Evolutionary conservation across 2,797 vertebrate genomes (phyloP), one percentile per base, ranked within the genome.

Genomic region (Gobio occitaniae): DNA sequence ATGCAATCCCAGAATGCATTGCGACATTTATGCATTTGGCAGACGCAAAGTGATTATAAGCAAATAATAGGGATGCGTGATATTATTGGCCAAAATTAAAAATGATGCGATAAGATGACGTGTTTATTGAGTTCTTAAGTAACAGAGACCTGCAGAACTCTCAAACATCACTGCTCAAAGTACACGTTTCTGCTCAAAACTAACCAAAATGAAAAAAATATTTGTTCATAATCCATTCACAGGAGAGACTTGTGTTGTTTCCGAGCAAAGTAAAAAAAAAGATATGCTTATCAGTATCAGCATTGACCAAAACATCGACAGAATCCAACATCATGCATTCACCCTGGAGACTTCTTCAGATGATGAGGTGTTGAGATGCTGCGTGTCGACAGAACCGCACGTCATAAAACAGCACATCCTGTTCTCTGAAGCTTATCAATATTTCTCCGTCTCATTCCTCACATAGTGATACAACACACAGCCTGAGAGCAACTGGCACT

Each of bases 381-480:
- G 32, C 32, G 32, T 32, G 32, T 32, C 32, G 19, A 41, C 66
- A 69, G 9, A 2, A 69, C 11, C 21, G 36, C 8, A 2, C 1
- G 65, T 4, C 56, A 63, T 5, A 66, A 32, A 5, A 19, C 15
- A 16, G 13, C 16, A 52, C 54, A 21, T 50, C 44, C 15, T 13
- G 32, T 69, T 54, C 61, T 66, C 61, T 9, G 29, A 3, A 29
- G 9, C 78, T 80, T 69, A 69, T 80, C 65, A 25, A 17, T 50
- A 38, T 25, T 66, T 36, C 21, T 16, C 7, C 0, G 11, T 54
- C 19, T 80, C 78, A 80, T 54, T 80, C 78, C 32, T 52, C 21
- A 80, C 65, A 80, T 69, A 38, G 47, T 54, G 48, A 80, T 7
- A 80, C 63, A 52, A 79, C 77, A 78, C 54, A 13, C 74, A 15